These are phyloP conservation scores for Erpetoichthys calabaricus DNA, from an alignment of 2,797 vertebrate genomes.

Conservation along the genomic window DNA sequence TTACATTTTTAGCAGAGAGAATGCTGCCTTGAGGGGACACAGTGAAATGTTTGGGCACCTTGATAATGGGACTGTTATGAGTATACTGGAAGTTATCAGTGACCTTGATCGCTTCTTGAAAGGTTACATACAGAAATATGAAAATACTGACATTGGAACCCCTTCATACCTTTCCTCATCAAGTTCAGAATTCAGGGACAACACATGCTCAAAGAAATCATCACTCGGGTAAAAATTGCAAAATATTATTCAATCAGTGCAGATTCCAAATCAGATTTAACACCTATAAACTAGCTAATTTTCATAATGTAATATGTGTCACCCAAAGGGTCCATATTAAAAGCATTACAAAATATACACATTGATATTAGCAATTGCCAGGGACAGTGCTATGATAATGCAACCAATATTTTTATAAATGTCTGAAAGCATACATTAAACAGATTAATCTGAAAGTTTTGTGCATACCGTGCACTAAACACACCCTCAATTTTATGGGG, in stretches of 20 bases:
- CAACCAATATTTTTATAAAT: slow-evolving; percentile 10
- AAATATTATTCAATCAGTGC: slow-evolving; percentile 15
- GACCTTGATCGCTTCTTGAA: slow-evolving; percentile 11
- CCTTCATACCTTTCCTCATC: slow-evolving; percentile 7
- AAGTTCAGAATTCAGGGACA: slow-evolving; percentile 11
- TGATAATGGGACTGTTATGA: slow-evolving; percentile 7
- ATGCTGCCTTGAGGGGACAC: slow-evolving; percentile 6
- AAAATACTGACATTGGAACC: slow-evolving; percentile 9
- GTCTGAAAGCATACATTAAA: slow-evolving; percentile 9
- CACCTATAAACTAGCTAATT: slow-evolving; percentile 14
- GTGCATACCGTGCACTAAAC: slow-evolving; percentile 4
- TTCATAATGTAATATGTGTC: slow-evolving; percentile 12
- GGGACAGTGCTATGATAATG: slow-evolving; percentile 13
- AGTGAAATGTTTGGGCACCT: slow-evolving; percentile 6
- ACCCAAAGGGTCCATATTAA: slow-evolving; percentile 3
- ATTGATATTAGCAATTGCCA: slow-evolving; percentile 9
- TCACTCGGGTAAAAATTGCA: slow-evolving; percentile 1
- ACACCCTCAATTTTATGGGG: slow-evolving; percentile 8
- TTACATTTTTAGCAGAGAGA: slow-evolving; percentile 9
- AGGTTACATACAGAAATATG: slow-evolving; percentile 11
- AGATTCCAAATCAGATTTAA: slow-evolving; percentile 12
- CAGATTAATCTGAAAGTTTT: slow-evolving; percentile 8
- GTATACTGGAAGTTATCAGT: too few relatives aligned
- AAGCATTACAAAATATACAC: slow-evolving; percentile 8
- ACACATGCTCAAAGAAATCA: slow-evolving; percentile 5